Percentiles rank a stretch among this genome's conserved stretches.
Evolutionary conservation across 2,888 invertebrate species (phyloP).

Genomic region (Dasypolia templi): DNA sequence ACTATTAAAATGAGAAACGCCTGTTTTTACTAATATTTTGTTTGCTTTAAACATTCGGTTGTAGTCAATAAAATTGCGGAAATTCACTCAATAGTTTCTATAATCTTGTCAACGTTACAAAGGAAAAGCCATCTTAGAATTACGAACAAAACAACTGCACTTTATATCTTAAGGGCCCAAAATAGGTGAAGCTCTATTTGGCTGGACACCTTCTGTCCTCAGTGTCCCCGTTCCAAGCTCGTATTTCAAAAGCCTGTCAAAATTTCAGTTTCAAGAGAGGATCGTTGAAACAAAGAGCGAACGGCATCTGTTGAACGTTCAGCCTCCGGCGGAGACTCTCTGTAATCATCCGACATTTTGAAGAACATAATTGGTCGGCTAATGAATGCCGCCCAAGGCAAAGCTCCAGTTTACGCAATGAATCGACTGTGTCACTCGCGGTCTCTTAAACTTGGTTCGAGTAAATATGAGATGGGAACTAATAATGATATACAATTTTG

Average conservation of each 20-base stretch:
- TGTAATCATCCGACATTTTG: constrained; percentile 88
- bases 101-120: constrained; percentile 4
- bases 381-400: constrained; percentile 87
- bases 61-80: neutral
- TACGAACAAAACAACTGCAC: constrained; percentile 34
- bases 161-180: constrained; percentile 43
- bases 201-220: constrained; percentile 57
- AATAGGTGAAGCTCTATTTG: constrained; percentile 42
- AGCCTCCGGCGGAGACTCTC: constrained; percentile 79
- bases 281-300: constrained; percentile 78
- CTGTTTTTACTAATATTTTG: neutral
- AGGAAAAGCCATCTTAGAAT: constrained; percentile 11
- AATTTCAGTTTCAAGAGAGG: constrained; percentile 77
- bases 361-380: constrained; percentile 86
- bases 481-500: constrained; percentile 65
- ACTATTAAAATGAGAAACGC: neutral
- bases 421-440: constrained; percentile 84
- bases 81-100: constrained; percentile 8
- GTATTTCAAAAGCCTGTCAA: constrained; percentile 69
- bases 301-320: constrained; percentile 83
- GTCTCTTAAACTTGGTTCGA: constrained; percentile 63
- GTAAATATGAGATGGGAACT: constrained; percentile 62
- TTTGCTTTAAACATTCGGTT: neutral
- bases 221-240: constrained; percentile 59
- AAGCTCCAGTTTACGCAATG: constrained; percentile 86